Evolutionary conservation across 2,113 vertebrate species (phyloP).

Genomic region (Eudyptes chrysolophus): DNA sequence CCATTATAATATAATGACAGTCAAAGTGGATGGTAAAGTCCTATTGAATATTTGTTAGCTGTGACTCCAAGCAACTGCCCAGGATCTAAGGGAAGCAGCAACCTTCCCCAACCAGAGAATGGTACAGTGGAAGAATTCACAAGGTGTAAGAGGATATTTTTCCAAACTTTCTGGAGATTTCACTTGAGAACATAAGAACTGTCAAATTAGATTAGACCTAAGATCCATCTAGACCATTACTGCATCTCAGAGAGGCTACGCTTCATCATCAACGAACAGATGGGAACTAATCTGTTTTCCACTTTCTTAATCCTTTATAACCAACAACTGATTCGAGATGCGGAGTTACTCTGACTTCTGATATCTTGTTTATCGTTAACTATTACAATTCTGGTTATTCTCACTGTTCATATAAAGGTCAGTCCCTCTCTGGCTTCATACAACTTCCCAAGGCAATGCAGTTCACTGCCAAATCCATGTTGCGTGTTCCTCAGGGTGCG

Average conservation of each 20-base stretch:
- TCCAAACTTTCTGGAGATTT: neutral
- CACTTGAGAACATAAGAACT: neutral
- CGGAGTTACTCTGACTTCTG: neutral
- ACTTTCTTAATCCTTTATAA: neutral
- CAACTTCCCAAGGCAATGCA: neutral
- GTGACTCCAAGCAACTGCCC: neutral
- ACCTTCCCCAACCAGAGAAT: neutral
- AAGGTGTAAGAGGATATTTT: neutral
- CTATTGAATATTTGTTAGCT: neutral
- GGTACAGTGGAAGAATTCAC: neutral
- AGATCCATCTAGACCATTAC: rapidly evolving
- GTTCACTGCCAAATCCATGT: rapidly evolving
- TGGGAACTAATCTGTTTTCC: neutral
- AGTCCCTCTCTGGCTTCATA: neutral
- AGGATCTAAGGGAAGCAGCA: neutral
- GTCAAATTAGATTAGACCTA: neutral
- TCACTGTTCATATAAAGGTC: neutral
- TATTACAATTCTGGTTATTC: neutral
- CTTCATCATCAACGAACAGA: neutral
- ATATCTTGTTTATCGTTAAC: neutral
- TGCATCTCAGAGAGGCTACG: neutral
- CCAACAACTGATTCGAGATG: rapidly evolving
- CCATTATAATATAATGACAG: neutral
- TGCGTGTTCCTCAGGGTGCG: rapidly evolving
- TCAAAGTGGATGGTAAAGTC: neutral